Evolutionary conservation across 2,113 vertebrate genomes (phyloP).

Genomic region (Plotosus lineatus): DNA sequence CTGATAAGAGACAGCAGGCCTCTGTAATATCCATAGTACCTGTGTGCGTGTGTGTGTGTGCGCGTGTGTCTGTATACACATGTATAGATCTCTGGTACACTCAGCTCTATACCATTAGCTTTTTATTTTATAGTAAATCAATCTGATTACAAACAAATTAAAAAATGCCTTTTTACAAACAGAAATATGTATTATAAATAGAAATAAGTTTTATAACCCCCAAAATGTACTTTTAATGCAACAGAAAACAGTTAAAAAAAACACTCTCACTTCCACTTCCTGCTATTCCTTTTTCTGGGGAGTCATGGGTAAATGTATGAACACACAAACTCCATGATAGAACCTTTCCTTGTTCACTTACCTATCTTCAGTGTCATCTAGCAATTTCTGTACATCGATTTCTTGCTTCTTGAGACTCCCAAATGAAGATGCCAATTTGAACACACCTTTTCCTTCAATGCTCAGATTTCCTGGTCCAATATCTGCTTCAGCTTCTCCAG

Average conservation of each 20-base stretch:
- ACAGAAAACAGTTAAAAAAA: background rate
- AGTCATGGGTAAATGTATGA: background rate
- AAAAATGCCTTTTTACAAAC: too few species aligned
- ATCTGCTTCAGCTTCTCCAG: slow-evolving; percentile 65
- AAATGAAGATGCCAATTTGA: slow-evolving; percentile 83
- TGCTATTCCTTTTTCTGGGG: slow-evolving; percentile 11
- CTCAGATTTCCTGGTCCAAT: slow-evolving; percentile 69
- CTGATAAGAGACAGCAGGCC: background rate
- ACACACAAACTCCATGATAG: background rate
- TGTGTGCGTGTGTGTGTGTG: too few species aligned
- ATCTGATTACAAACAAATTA: background rate
- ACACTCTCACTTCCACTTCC: slow-evolving; percentile 24
- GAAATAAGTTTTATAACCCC: background rate
- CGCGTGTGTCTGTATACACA: too few species aligned
- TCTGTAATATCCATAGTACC: background rate
- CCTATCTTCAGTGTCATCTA: slow-evolving; percentile 76
- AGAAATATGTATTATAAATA: background rate
- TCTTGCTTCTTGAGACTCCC: slow-evolving; percentile 89
- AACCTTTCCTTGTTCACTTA: slow-evolving; percentile 50
- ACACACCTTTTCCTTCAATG: slow-evolving; percentile 67
- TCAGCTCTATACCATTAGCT: background rate
- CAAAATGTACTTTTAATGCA: background rate
- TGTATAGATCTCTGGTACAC: background rate
- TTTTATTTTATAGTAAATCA: background rate
- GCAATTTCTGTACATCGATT: slow-evolving; percentile 82